Evolutionary conservation across 2,797 vertebrate genomes (phyloP), one percentile per base, ranked within the genome.

Genomic region (Aotus griseimembra): DNA sequence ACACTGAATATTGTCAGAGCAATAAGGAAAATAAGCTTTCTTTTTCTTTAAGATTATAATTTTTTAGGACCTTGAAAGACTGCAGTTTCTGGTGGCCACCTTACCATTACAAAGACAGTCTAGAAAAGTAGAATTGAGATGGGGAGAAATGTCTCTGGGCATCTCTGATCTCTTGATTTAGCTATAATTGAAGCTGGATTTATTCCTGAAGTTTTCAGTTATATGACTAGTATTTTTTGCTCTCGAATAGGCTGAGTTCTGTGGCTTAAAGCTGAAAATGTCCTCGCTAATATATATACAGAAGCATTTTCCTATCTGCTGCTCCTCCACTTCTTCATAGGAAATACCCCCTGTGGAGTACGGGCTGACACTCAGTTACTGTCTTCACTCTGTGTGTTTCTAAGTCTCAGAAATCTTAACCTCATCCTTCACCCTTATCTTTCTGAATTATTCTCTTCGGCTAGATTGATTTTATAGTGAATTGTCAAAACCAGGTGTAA

Each of bases 251-350:
- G n/a, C 10, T 89, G 82, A 92, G 28, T 55, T 75, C 44, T 96
- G 90, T 93, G 57, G 44, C 67, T 91, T 90, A 94, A 94, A 95
- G 80, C 5, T 33, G 55, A 72, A 93, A 82, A 75, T 91, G 41
- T 46, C 36, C 52, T 81, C 46, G 41, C 9, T 73, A 55, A 70
- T 81, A 55, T 26, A 82, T 8, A 36, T 28, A 44, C 36, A 91
- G 39, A 79, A 90, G n/a, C 50, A 73, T 76, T 96, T 90, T 95
- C 13, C 50, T 88, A 3, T 75, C 48, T 75, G 20, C 55, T 3
- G 5, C 19, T 88, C 19, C 11, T 19, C 3, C 3, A 1, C 5
- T 33, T 48, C 93, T 75, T 13, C 44, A 67, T 5, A 57, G 58
- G 46, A 79, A 79, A 50, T 58, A 33, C 33, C 12, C 28, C 33